These are phyloP conservation scores for Polia nebulosa DNA, from an alignment of 2,888 invertebrate species.

Conservation along the genomic window DNA sequence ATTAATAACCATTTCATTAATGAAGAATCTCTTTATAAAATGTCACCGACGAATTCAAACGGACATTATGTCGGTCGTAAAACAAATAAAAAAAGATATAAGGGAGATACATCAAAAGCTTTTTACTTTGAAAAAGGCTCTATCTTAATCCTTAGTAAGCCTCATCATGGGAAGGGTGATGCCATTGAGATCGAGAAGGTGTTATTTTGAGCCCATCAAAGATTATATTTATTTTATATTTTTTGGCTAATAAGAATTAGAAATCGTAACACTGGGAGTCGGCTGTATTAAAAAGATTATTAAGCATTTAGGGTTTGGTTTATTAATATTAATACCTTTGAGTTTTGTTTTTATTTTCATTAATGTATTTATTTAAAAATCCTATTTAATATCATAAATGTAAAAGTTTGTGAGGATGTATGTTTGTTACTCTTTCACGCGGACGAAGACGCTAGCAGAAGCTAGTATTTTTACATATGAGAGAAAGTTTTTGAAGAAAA, in stretches of 20 bases:
- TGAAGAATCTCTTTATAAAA: slow-evolving; percentile 61
- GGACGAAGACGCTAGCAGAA: too few species aligned
- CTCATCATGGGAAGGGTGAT: slow-evolving; percentile 83
- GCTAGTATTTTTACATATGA: too few species aligned
- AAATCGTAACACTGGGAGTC: slow-evolving; percentile 85
- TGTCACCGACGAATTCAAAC: slow-evolving; percentile 72
- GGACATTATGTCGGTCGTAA: slow-evolving; percentile 67
- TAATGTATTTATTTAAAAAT: not conserved
- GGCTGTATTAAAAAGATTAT: slow-evolving; percentile 74
- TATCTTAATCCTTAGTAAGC: slow-evolving; percentile 90
- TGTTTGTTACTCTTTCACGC: too few species aligned
- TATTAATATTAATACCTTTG: slow-evolving; percentile 28
- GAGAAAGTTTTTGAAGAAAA: too few species aligned
- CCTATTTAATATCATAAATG: too few species aligned
- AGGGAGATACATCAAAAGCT: slow-evolving; percentile 86
- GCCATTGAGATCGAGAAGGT: slow-evolving; percentile 84
- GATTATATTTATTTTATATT: slow-evolving; percentile 81
- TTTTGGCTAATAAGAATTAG: slow-evolving; percentile 71
- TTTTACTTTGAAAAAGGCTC: slow-evolving; percentile 86
- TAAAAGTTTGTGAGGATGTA: too few species aligned
- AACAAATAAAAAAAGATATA: slow-evolving; percentile 78
- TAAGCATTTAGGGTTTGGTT: slow-evolving; percentile 49
- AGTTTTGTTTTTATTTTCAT: not conserved
- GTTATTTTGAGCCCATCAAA: slow-evolving; percentile 86
- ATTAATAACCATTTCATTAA: slow-evolving; percentile 60